These are phyloP conservation scores for Harpalus rufipes DNA, from an alignment of 2,888 invertebrate genomes.

Conservation along the genomic window DNA sequence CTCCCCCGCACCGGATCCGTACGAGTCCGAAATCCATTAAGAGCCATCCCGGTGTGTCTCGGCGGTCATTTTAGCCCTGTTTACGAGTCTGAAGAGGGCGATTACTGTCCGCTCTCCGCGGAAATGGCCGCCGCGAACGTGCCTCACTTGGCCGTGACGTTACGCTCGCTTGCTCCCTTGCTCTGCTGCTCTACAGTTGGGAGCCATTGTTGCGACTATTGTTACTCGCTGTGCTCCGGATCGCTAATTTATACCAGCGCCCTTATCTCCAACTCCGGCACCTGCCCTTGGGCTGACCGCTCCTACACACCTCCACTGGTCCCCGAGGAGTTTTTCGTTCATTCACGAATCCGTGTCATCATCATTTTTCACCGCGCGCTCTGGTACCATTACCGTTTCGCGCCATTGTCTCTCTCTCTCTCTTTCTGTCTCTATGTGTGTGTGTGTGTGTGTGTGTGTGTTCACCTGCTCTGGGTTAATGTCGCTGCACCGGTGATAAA, in stretches of 20 bases:
- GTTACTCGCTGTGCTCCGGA: constrained; percentile 42
- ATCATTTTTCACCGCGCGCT: constrained; percentile 76
- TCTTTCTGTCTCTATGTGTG: constrained; percentile 70
- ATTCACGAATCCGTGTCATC: constrained; percentile 75
- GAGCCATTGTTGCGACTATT: constrained; percentile 53
- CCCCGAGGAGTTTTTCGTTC: constrained; percentile 73
- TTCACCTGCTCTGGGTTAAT: constrained; percentile 77
- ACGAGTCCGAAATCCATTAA: constrained; percentile 75
- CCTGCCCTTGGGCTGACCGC: constrained; percentile 64
- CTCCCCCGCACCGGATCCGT: constrained; percentile 31
- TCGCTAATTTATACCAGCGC: constrained; percentile 68
- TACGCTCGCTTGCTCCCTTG: constrained; percentile 68
- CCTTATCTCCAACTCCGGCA: constrained; percentile 31
- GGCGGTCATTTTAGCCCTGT: constrained; percentile 76
- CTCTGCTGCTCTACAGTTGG: constrained; percentile 5
- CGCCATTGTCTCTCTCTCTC: constrained; percentile 74
- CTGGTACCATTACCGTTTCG: constrained; percentile 76
- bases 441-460: constrained; percentile 68
- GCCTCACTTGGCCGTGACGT: constrained; percentile 73
- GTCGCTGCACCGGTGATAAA: constrained; percentile 76
- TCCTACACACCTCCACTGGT: constrained; percentile 52
- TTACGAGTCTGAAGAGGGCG: constrained; percentile 77
- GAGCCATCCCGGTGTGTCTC: constrained; percentile 76
- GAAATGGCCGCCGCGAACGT: constrained; percentile 75
- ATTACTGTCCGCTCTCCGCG: constrained; percentile 76